A percentile compares a stretch with the other conserved stretches of the same genome.
phyloP scores from a whole-genome alignment of 2,797 vertebrate genomes.

The Arctocebus calabarensis region DNA sequence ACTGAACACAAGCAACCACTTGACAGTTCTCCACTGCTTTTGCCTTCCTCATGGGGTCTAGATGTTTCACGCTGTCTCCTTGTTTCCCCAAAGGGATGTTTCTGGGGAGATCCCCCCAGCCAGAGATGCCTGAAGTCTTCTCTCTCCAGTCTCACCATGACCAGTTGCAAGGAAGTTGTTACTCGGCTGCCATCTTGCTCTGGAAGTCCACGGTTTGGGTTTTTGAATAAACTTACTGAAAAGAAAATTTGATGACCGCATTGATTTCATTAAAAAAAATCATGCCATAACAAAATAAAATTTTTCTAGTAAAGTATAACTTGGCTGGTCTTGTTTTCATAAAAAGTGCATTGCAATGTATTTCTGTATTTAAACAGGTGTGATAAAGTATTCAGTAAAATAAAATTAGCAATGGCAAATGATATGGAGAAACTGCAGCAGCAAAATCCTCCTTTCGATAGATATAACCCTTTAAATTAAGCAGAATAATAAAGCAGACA shows the following conservation, averaged over 20 bases:
- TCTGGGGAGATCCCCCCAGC: no score
- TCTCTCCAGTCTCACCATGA: no score
- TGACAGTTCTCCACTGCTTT: no score
- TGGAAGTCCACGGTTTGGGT: no score
- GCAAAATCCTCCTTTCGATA: background rate
- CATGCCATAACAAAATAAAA: background rate
- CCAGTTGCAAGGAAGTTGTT: no score
- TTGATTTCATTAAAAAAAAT: background rate
- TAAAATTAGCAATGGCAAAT: background rate
- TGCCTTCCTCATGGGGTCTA: no score
- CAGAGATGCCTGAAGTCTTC: no score
- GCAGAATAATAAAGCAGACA: background rate
- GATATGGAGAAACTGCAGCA: background rate
- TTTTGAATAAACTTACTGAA: background rate
- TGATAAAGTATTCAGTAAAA: background rate
- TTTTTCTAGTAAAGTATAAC: background rate
- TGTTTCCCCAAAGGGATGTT: no score
- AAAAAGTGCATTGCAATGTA: background rate
- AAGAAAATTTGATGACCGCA: background rate
- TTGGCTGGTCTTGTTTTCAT: background rate
- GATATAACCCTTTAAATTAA: background rate
- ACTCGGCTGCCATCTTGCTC: no score
- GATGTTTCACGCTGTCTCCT: no score
- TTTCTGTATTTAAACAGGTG: background rate
- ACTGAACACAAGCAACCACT: no score